A percentile compares a stretch with the other conserved stretches of the same genome.
Conservation (phyloP, 2,797 vertebrate genomes). For the Erethizon dorsatum region DNA sequence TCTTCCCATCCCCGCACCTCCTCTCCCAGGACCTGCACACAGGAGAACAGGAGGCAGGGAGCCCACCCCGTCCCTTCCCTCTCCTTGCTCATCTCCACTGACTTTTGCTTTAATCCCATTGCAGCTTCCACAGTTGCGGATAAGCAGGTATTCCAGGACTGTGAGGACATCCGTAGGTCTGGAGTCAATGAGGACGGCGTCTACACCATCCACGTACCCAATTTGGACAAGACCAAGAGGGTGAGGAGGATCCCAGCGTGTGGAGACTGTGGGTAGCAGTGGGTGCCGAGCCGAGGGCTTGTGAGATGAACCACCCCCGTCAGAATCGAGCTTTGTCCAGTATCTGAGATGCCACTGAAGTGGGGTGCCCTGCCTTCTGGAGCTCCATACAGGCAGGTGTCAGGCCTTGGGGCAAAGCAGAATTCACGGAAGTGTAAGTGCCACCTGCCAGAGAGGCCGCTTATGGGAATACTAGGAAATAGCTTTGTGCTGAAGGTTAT, state of each 20-base stretch:
- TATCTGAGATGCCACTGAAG: background rate
- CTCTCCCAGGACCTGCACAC: background rate
- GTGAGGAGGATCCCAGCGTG: conserved; percentile 85
- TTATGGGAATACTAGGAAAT: background rate
- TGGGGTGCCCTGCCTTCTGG: background rate
- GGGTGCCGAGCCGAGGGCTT: background rate
- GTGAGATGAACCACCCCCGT: background rate
- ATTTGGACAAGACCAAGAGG: conserved; percentile 92
- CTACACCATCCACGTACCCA: conserved; percentile 92
- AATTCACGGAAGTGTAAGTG: background rate
- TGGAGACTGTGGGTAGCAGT: background rate
- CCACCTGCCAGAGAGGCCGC: background rate
- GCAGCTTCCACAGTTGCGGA: conserved; percentile 67
- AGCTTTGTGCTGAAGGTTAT: background rate
- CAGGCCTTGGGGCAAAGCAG: background rate
- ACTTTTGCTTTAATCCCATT: conserved; percentile 16
- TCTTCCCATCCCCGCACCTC: background rate
- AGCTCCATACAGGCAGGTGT: background rate
- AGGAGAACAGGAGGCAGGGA: background rate
- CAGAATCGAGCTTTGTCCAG: background rate
- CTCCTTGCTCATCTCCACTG: background rate
- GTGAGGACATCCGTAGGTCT: conserved; percentile 91
- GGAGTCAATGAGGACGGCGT: conserved; percentile 92
- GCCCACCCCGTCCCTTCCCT: background rate
- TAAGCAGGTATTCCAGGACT: conserved; percentile 92